Percentiles rank a stretch among this genome's conserved stretches.
These are phyloP conservation scores for Athetis lepigone DNA, from an alignment of 2,888 invertebrate genomes.

Conservation along the genomic window DNA sequence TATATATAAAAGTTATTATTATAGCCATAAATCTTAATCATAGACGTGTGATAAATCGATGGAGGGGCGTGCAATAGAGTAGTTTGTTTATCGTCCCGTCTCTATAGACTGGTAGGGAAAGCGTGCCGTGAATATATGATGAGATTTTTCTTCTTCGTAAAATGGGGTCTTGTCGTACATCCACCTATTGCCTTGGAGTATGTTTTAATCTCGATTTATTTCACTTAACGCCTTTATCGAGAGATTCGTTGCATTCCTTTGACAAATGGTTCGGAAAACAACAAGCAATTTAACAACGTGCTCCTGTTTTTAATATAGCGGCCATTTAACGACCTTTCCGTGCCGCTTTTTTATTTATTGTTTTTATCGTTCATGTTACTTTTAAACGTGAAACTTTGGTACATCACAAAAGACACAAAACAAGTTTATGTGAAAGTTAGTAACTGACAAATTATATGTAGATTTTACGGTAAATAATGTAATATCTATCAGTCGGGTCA, in stretches of 20 bases:
- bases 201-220: conserved; percentile 63
- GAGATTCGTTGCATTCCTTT: conserved; percentile 54
- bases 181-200: conserved; percentile 44
- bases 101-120: conserved; percentile 55
- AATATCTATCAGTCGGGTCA: conserved; percentile 28
- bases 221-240: conserved; percentile 48
- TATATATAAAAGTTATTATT: conserved; percentile 63
- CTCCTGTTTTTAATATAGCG: conserved; percentile 39
- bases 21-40: conserved; percentile 65
- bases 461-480: conserved; percentile 15
- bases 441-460: conserved; percentile 1
- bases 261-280: conserved; percentile 56
- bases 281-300: conserved; percentile 45
- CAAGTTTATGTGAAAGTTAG: conserved; percentile 4
- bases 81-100: conserved; percentile 64
- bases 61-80: conserved; percentile 61
- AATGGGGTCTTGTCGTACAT: conserved; percentile 44
- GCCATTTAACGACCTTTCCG: conserved; percentile 18
- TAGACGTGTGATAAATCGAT: conserved; percentile 68
- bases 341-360: conserved; percentile 21
- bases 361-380: conserved; percentile 27
- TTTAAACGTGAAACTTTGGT: conserved; percentile 12
- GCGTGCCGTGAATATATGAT: conserved; percentile 62
- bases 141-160: conserved; percentile 59
- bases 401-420: not conserved